These are phyloP conservation scores for Tetragonisca angustula DNA, from an alignment of 2,888 invertebrate species.

Conservation along the genomic window DNA sequence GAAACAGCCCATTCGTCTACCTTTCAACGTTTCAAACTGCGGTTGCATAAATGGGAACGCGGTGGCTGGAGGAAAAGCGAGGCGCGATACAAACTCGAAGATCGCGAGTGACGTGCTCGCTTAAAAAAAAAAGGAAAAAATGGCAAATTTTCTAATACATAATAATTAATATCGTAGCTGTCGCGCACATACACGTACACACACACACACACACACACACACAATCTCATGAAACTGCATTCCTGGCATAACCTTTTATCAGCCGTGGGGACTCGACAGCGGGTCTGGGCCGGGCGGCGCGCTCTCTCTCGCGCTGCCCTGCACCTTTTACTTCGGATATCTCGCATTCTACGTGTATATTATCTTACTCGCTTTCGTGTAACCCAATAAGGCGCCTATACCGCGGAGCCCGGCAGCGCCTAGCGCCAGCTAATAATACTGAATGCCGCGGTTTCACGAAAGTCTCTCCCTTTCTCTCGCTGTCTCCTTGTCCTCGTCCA, in stretches of 20 bases:
- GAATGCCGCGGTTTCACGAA: conserved; percentile 69
- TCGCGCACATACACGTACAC: too few species aligned
- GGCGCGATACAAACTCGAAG: too few species aligned
- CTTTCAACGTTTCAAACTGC: too few species aligned
- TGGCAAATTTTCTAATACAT: too few species aligned
- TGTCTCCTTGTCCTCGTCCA: conserved; percentile 26
- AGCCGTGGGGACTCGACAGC: conserved; percentile 74
- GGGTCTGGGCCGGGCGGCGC: conserved; percentile 58
- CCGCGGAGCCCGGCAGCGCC: conserved; percentile 59
- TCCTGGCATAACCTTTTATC: conserved; percentile 81
- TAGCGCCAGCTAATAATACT: conserved; percentile 74
- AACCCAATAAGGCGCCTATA: conserved; percentile 72
- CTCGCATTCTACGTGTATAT: conserved; percentile 78
- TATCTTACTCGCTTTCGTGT: conserved; percentile 77
- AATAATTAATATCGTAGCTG: too few species aligned
- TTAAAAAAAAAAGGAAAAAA: too few species aligned
- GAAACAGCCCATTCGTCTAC: too few species aligned
- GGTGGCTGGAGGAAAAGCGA: too few species aligned
- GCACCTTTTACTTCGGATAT: conserved; percentile 78
- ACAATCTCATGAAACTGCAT: conserved; percentile 76
- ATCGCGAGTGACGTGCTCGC: too few species aligned
- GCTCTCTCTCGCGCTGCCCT: conserved; percentile 58
- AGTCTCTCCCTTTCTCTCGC: conserved; percentile 31
- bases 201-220: too few species aligned
- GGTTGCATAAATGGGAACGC: too few species aligned